Percentiles rank a stretch among this genome's conserved stretches.
Evolutionary conservation across 2,113 vertebrate genomes (phyloP).

Genomic region (Psilopogon haemacephalus): DNA sequence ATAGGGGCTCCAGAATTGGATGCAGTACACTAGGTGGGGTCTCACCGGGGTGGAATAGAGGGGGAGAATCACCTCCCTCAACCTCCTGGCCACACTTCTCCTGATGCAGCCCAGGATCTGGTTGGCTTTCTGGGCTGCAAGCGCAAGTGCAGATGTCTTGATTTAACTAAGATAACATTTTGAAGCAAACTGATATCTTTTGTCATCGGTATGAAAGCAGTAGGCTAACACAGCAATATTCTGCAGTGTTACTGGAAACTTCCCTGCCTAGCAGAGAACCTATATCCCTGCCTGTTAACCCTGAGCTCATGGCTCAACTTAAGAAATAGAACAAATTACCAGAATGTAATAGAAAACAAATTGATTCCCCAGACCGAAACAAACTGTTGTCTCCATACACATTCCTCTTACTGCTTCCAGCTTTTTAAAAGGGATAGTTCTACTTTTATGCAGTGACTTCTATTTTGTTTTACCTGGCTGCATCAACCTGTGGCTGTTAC

Average conservation of each 20-base stretch:
- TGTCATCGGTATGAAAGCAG: not conserved
- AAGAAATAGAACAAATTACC: slow-evolving; percentile 41
- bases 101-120: too few relatives aligned
- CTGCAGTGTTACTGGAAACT: not conserved
- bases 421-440: not conserved
- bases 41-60: too few relatives aligned
- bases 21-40: too few relatives aligned
- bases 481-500: not conserved
- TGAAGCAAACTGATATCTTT: not conserved
- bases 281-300: slow-evolving; percentile 14
- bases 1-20: too few relatives aligned
- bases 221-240: not conserved
- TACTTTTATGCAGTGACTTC: not conserved
- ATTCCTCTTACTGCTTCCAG: not conserved
- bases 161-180: not conserved
- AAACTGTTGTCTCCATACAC: not conserved
- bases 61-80: too few relatives aligned
- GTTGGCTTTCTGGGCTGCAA: too few relatives aligned
- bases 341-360: slow-evolving; percentile 39
- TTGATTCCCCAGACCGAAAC: slow-evolving; percentile 29
- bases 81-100: too few relatives aligned
- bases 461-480: not conserved
- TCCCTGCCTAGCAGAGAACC: not conserved
- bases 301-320: not conserved
- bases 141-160: too few relatives aligned